Evolutionary conservation across 2,888 invertebrate genomes (phyloP), one percentile per base, ranked within the genome.

Genomic region (Athrips mouffetella): DNA sequence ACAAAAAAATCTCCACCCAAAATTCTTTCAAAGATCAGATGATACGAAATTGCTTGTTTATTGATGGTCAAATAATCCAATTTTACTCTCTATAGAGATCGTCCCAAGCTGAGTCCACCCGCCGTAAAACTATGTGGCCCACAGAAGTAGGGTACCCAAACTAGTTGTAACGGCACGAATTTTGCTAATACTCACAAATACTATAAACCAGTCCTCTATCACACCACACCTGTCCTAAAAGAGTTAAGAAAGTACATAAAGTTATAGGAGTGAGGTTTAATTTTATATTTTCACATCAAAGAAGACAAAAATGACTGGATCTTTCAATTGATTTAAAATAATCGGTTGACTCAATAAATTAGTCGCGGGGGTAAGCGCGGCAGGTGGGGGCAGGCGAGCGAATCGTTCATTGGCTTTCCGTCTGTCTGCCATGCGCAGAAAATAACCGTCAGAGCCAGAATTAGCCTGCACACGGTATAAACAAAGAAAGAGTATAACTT

Each of bases 131-230:
- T 51, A 51, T 53, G 45, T 49, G 51, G 58, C 49, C 42, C 27
- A 45, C 11, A 25, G 63, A 69, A 84, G 78, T 86, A 57, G 83
- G 86, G 70, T 77, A 75, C 59, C 63, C 58, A 74, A 79, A 84
- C 84, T 65, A 67, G 81, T 80, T 75, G 65, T 73, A 70, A 73
- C 73, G 82, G 78, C 76, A 70, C 76, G 63, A 80, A 75, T 82
- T 83, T 83, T 72, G 81, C 81, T 76, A 81, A 82, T 74, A 70
- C 67, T 61, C 61, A 68, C 72, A 66, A 69, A 76, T 69, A 60
- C 52, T 59, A n/a, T n/a, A n/a, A 80, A 83, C 82, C 76, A 65
- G 82, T 81, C 70, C 58, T 52, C 56, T 61, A 67, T 71, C 75
- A 77, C 84, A 84, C 80, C 80, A 77, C 83, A 84, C 80, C 80